Evolutionary conservation across 2,888 invertebrate species (phyloP).

Genomic region (Apodemia mormo): DNA sequence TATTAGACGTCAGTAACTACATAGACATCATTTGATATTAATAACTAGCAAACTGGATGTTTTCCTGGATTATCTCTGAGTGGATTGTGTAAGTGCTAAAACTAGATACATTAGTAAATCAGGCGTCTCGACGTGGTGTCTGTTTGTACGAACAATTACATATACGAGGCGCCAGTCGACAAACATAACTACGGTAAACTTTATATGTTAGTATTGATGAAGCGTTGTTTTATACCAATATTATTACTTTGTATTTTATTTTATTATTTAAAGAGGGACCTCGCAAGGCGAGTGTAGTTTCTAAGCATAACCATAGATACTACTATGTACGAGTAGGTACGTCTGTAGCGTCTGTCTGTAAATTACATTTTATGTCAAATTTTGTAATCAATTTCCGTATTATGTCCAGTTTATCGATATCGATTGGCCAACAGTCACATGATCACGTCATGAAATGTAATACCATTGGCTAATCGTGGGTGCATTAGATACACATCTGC

Average conservation of each 20-base stretch:
- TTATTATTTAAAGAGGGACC: background rate
- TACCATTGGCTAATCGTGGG: too few relatives aligned
- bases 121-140: conserved; percentile 55
- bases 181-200: conserved; percentile 63
- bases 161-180: conserved; percentile 71
- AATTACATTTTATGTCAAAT: too few relatives aligned
- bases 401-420: too few relatives aligned
- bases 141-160: conserved; percentile 76
- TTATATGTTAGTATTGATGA: conserved; percentile 44
- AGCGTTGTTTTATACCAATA: conserved; percentile 39
- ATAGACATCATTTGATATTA: background rate
- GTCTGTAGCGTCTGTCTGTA: too few relatives aligned
- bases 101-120: conserved; percentile 76
- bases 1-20: too few relatives aligned
- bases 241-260: conserved; percentile 33
- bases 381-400: too few relatives aligned
- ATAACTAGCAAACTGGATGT: conserved; percentile 24
- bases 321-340: too few relatives aligned
- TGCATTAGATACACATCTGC: too few relatives aligned
- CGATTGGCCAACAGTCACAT: too few relatives aligned
- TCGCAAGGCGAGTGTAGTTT: too few relatives aligned
- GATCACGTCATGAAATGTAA: too few relatives aligned
- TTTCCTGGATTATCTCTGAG: conserved; percentile 43
- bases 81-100: conserved; percentile 64
- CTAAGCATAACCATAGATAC: too few relatives aligned